Evolutionary conservation across 2,113 vertebrate species (phyloP), one percentile per base, ranked within the genome.

Genomic region (Saccopteryx bilineata): DNA sequence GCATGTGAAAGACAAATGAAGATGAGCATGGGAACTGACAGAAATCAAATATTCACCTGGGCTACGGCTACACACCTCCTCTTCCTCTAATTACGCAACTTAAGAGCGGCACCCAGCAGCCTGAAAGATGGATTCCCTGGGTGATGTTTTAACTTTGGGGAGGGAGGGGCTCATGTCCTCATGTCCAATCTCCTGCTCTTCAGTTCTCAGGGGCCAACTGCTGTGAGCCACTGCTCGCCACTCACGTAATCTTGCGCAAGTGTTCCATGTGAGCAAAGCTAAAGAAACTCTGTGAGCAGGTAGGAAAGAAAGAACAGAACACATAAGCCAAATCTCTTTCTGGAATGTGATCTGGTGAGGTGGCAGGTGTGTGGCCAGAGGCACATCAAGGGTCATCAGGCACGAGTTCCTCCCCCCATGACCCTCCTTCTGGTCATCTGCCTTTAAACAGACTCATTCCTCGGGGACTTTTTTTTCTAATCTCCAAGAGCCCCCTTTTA

Each of bases 11-110:
- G 96, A 96, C 81, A 82, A 74, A 96, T 86, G 97, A 23, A 88
- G 88, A 90, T 23, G 61, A 79, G 75, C 28, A 94, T 65, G 31
- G 4, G 50, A 94, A n/a, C 90, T 79, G 97, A 83, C 96, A 95
- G 96, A 78, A 95, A 85, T 82, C 87, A 79, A 50, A 85, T 33
- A 61, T 21, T 97, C 97, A 95, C 96, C 97, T 96, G 96, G 95
- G 89, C 71, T 13, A 5, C 52, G 2, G 0, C 23, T 17, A 50
- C 0, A 1, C 3, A 2, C 56, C 96, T 81, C 50, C 80, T 58
- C 83, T 87, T 96, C 52, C 60, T 91, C 78, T 89, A 78, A 87
- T 63, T 24, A 24, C 2, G n/a, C 3, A 13, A 14, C 92, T 85
- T 11, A 15, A 58, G 56, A 60, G n/a, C 26, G 13, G n/a, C 61